phyloP scores from a whole-genome alignment of 2,113 vertebrate species.

The Loxodonta africana region DNA sequence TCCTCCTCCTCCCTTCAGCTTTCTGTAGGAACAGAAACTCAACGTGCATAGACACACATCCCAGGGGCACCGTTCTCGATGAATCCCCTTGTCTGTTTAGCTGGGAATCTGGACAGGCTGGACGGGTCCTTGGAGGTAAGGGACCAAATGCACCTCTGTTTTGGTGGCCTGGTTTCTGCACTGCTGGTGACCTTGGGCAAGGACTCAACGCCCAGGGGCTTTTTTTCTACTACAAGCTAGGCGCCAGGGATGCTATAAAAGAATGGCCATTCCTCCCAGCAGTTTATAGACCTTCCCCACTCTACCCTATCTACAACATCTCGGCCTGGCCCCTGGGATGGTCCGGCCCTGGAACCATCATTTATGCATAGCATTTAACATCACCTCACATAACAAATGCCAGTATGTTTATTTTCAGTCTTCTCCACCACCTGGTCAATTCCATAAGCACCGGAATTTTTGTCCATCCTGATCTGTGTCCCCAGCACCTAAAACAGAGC shows the following conservation, averaged over 20 bases:
- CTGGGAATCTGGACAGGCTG: not conserved
- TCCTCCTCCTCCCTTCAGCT: constrained; percentile 7
- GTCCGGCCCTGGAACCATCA: not conserved
- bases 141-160: not conserved
- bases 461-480: constrained; percentile 5
- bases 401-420: not conserved
- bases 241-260: not conserved
- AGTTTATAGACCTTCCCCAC: not conserved
- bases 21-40: constrained; percentile 21
- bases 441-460: not conserved
- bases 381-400: not conserved
- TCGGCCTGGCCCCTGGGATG: not conserved
- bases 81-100: not conserved
- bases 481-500: constrained; percentile 1
- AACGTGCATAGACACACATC: not conserved
- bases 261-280: not conserved
- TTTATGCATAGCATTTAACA: not conserved
- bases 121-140: not conserved
- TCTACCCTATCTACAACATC: not conserved
- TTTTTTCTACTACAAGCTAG: not conserved
- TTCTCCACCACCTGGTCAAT: not conserved
- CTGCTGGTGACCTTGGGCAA: constrained; percentile 56
- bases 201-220: not conserved
- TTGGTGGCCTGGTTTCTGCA: not conserved
- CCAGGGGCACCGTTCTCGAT: not conserved